phyloP scores from a whole-genome alignment of 2,888 invertebrate species.

The Unio pictorum region DNA sequence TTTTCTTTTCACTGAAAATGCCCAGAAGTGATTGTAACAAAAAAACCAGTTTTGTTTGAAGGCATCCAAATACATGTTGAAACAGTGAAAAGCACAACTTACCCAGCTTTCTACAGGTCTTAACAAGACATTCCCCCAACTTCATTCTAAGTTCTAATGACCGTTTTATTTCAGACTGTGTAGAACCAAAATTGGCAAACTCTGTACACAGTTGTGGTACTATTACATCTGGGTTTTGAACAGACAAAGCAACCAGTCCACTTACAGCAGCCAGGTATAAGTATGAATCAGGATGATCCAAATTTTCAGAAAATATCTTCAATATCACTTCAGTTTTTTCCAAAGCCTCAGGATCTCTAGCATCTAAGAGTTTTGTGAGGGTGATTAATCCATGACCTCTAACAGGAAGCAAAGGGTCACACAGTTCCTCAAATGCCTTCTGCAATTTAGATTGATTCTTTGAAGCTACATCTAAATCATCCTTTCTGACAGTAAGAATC shows the following conservation, averaged over 20 bases:
- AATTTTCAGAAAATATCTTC: constrained; percentile 83
- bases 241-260: constrained; percentile 81
- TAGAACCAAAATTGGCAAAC: constrained; percentile 71
- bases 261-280: constrained; percentile 85
- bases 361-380: constrained; percentile 81
- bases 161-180: constrained; percentile 9
- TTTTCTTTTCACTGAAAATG: too few relatives aligned
- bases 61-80: too few relatives aligned
- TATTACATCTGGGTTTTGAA: constrained; percentile 80
- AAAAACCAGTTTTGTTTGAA: too few relatives aligned
- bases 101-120: constrained; percentile 82
- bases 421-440: constrained; percentile 78
- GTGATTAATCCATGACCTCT: constrained; percentile 85
- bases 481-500: background rate
- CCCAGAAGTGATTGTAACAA: too few relatives aligned
- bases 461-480: background rate
- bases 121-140: constrained; percentile 85
- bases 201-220: constrained; percentile 80
- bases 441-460: constrained; percentile 28
- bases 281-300: constrained; percentile 86
- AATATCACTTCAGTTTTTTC: constrained; percentile 75
- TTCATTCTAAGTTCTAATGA: constrained; percentile 78
- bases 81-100: constrained; percentile 35
- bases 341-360: constrained; percentile 78
- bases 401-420: constrained; percentile 83